phyloP scores from a whole-genome alignment of 30 jellyfish, hydroid and myxozoan species.

The Sanderia malayensis region DNA sequence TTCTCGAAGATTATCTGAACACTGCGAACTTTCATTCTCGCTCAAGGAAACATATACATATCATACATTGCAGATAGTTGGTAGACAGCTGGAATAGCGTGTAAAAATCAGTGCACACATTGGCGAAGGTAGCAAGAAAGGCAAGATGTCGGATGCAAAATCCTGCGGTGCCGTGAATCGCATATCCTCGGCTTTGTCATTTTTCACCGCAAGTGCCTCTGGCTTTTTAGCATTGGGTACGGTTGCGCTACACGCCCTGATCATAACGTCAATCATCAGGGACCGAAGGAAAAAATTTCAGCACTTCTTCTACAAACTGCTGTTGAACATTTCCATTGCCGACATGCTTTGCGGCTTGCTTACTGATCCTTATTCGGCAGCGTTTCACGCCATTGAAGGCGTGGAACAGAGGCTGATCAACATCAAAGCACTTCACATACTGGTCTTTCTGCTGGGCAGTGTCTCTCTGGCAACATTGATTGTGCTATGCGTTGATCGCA shows the following conservation, averaged over 20 bases:
- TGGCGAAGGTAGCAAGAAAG: no score
- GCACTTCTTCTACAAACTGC: slow-evolving; percentile 23
- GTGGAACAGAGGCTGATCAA: slow-evolving; percentile 8
- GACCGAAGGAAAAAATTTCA: slow-evolving; percentile 17
- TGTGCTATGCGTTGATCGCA: slow-evolving; percentile 31
- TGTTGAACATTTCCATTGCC: slow-evolving; percentile 26
- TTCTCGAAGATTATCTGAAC: no score
- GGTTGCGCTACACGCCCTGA: slow-evolving; percentile 1
- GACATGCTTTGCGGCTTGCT: slow-evolving; percentile 18
- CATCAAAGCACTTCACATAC: slow-evolving; percentile 21
- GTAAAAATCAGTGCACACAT: no score
- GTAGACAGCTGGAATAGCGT: no score
- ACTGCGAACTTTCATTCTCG: no score
- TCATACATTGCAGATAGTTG: no score
- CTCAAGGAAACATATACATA: no score
- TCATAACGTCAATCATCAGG: slow-evolving; percentile 17
- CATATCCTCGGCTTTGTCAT: slow-evolving; percentile 5
- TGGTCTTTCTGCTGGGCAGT: slow-evolving; percentile 17
- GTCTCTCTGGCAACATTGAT: slow-evolving; percentile 30
- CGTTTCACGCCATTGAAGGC: slow-evolving; percentile 22
- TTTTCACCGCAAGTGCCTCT: slow-evolving; percentile 2
- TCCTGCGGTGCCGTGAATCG: slow-evolving; percentile 23
- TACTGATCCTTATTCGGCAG: slow-evolving; percentile 31
- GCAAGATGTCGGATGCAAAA: slow-evolving; percentile 32
- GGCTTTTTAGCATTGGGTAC: slow-evolving; percentile 2